Evolutionary conservation across 2,888 invertebrate species (phyloP), one percentile per base, ranked within the genome.

Genomic region (Pterostichus madidus): DNA sequence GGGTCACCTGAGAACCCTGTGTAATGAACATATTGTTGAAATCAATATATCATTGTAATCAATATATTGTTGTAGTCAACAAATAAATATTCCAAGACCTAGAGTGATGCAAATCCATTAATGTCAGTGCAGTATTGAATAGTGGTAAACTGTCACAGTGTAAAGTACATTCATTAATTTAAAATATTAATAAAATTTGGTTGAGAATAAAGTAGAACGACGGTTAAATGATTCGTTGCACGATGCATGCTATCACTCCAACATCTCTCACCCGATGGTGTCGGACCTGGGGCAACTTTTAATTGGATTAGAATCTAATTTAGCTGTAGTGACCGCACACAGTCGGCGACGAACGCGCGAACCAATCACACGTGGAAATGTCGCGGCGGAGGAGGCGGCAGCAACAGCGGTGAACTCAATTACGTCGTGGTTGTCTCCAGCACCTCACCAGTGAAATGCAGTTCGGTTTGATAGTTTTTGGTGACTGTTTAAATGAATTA

Each of bases 221-320:
- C 32, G 61, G 2, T 61, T n/a, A 32, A 39, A 39, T 68, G 10
- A 44, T 39, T 13, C 13, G 15, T 1, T 68, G 39, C 35, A 68
- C n/a, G 39, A 35, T 35, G 68, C 39, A 39, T 35, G 5, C 13
- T 68, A 68, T 15, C 39, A 71, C 17, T 17, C 68, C 17, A 13
- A 32, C 64, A 64, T 64, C 32, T 64, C 64, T 64, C 44, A 44
- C 44, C 15, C 17, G 64, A 13, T 39, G 44, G 44, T 71, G 68
- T 44, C 2, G 39, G 87, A 87, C 88, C 89, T 86, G 86, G 88
- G 87, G 87, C 89, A 90, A 90, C 89, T 90, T 90, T 90, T 90
- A 90, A 90, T 90, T 90, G 90, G 90, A 90, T 90, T 90, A 90
- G 90, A 89, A 90, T 90, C 90, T 90, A 89, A 90, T 90, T 90